phyloP scores from a whole-genome alignment of 2,888 invertebrate species.

The Congeria kusceri region DNA sequence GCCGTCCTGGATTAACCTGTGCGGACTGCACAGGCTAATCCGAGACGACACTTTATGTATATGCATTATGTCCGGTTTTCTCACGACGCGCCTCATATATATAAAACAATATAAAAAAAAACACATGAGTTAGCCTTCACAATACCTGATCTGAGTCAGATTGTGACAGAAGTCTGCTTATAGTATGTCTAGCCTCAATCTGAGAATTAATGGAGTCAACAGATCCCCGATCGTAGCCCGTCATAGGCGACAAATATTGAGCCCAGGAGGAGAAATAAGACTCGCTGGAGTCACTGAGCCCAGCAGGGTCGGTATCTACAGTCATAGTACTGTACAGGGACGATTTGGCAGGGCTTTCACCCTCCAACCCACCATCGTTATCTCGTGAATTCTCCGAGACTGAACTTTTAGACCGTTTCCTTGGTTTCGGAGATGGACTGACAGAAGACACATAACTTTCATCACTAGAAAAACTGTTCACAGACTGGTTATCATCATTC shows the following conservation, averaged over 20 bases:
- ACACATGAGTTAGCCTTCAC: not conserved
- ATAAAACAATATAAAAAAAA: too few species aligned
- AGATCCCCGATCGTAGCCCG: slow-evolving; percentile 34
- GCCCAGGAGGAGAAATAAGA: not conserved
- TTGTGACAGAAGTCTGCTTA: slow-evolving; percentile 45
- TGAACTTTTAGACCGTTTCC: not conserved
- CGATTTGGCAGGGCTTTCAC: not conserved
- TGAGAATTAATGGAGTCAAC: slow-evolving; percentile 54
- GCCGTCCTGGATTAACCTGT: too few species aligned
- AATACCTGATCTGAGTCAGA: slow-evolving; percentile 62
- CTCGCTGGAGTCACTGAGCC: not conserved
- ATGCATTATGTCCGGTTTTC: too few species aligned
- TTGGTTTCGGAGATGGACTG: not conserved
- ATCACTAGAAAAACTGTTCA: slow-evolving; percentile 50
- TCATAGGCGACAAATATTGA: not conserved
- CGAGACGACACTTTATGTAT: too few species aligned
- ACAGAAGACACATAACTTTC: slow-evolving; percentile 36
- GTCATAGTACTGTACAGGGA: not conserved
- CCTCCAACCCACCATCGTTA: slow-evolving; percentile 49
- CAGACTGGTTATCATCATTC: slow-evolving; percentile 44
- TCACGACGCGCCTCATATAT: too few species aligned
- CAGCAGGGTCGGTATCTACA: not conserved
- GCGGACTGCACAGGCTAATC: too few species aligned
- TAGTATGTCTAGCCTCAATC: slow-evolving; percentile 51
- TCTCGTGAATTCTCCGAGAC: slow-evolving; percentile 39